phyloP scores from a whole-genome alignment of 2,113 vertebrate species.

The Trochalopteron elliotii region DNA sequence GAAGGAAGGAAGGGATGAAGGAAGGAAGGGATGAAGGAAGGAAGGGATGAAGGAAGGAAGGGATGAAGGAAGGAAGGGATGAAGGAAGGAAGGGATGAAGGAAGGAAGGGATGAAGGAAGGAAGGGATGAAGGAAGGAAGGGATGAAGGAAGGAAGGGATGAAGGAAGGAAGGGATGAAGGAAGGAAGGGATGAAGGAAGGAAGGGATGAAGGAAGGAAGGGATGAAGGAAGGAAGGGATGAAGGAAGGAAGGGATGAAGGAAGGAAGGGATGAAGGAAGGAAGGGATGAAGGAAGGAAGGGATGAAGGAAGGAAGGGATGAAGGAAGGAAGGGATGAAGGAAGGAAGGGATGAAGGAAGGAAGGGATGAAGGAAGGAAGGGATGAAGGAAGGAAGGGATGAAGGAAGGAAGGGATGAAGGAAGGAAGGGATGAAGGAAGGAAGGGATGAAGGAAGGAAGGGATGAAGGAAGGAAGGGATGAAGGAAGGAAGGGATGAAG shows the following conservation, averaged over 20 bases:
- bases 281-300: background rate
- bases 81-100: background rate
- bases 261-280: background rate
- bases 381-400: background rate
- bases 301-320: background rate
- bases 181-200: background rate
- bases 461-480: background rate
- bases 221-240: background rate
- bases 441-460: background rate
- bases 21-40: background rate
- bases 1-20: background rate
- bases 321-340: background rate
- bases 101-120: background rate
- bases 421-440: background rate
- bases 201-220: background rate
- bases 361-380: background rate
- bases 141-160: background rate
- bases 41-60: background rate
- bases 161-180: background rate
- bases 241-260: background rate
- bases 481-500: background rate
- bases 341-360: background rate
- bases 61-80: background rate
- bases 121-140: background rate
- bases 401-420: background rate